Evolutionary conservation across 2,888 invertebrate species (phyloP), one percentile per base, ranked within the genome.

Genomic region (Thalpophila matura): DNA sequence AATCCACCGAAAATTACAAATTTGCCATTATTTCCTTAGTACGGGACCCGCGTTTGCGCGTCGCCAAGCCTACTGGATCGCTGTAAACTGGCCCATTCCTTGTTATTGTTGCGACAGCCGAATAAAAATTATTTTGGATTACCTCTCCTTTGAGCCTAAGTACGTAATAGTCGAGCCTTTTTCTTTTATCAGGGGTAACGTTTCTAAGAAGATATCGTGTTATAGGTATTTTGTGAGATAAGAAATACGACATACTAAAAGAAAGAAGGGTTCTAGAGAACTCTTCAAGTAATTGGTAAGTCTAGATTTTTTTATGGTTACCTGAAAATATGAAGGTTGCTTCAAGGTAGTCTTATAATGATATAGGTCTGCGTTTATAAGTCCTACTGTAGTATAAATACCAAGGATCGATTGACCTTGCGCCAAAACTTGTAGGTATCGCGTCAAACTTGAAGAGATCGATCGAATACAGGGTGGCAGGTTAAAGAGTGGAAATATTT

Each of bases 111-210:
- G 43, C 53, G 66, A 70, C 74, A 73, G 22, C 37, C 60, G 31
- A 73, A 70, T 70, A 67, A 73, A 70, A 70, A 70, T 66, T 67
- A 70, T 70, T 70, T 66, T 70, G 69, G 60, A 70, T 50, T 50
- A 59, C 69, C 73, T 27, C 46, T 54, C 40, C 26, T 59, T 67
- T 59, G 37, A 55, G 42, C 50, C 59, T 70, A 73, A 66, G 60
- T 66, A 54, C 46, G 59, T 46, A 66, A 54, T 49, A 50, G 35
- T 18, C 26, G 31, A 16, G 27, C 55, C 42, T 37, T 73, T 63
- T 64, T 31, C 56, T 56, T 72, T 42, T 73, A 73, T 50, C 40
- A 50, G 42, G 38, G 38, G 43, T 29, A 16, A 50, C 22, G 6
- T 53, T 59, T 24, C 14, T 18, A 18, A 9, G 35, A 27, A 50